Evolutionary conservation across 2,113 vertebrate genomes (phyloP).

Genomic region (Hippocampus comes): DNA sequence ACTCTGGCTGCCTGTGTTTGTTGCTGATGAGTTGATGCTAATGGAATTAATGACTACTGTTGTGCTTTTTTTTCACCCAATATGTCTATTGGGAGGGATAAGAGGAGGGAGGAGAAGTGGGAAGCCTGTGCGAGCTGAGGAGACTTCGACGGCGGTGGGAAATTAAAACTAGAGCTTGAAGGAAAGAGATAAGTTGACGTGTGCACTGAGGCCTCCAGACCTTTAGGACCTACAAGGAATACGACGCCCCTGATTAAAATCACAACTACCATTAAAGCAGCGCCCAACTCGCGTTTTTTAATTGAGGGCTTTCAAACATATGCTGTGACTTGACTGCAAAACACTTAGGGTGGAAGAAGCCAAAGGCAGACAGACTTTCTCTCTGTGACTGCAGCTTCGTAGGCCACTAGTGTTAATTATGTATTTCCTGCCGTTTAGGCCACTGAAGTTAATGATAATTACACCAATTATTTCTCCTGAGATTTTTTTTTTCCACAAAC

Average conservation of each 20-base stretch:
- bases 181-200: conserved; percentile 72
- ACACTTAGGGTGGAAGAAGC: conserved; percentile 23
- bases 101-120: conserved; percentile 13
- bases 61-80: conserved; percentile 3
- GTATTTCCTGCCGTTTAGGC: conserved; percentile 48
- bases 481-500: conserved; percentile 30
- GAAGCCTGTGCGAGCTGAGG: conserved; percentile 31
- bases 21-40: conserved; percentile 66
- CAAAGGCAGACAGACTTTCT: conserved; percentile 38
- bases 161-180: conserved; percentile 70
- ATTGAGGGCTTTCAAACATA: conserved; percentile 64
- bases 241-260: conserved; percentile 70
- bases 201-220: conserved; percentile 63
- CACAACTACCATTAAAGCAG: conserved; percentile 68
- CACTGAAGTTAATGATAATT: conserved; percentile 56
- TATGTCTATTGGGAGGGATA: conserved; percentile 45
- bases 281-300: conserved; percentile 45
- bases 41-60: conserved; percentile 73
- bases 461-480: conserved; percentile 43
- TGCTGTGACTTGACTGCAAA: conserved; percentile 60
- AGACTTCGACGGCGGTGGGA: conserved; percentile 71
- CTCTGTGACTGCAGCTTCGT: conserved; percentile 28
- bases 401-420: conserved; percentile 51
- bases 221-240: conserved; percentile 68
- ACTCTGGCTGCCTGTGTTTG: conserved; percentile 44